Percentiles rank a stretch among this genome's conserved stretches.
These are phyloP conservation scores for Acanthaster planci DNA, from an alignment of 35 echinoderm and acorn worm species.

Conservation along the genomic window DNA sequence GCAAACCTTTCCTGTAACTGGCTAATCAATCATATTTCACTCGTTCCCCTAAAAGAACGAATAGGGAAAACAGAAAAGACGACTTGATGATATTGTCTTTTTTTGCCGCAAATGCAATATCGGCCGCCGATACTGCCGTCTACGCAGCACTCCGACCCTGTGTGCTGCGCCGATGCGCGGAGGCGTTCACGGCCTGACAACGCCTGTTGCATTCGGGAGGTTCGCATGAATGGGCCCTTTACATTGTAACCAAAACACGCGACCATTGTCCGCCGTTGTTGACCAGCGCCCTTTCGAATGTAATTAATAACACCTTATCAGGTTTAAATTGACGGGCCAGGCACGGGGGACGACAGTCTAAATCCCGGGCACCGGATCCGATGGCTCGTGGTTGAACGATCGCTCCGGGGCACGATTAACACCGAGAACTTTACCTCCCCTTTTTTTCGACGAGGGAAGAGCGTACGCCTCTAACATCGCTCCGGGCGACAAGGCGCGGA, in stretches of 20 bases:
- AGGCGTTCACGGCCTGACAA: neutral
- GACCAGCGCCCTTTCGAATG: constrained; percentile 24
- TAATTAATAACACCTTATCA: constrained; percentile 17
- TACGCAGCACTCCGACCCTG: neutral
- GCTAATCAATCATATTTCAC: neutral
- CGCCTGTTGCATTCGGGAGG: constrained; percentile 4
- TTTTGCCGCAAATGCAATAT: neutral
- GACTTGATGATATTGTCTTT: neutral
- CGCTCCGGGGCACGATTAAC: neutral
- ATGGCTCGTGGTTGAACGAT: neutral
- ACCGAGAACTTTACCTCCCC: too few species aligned
- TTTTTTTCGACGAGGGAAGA: neutral
- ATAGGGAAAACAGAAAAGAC: too few species aligned
- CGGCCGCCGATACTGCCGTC: neutral
- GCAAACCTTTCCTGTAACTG: neutral
- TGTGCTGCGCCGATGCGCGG: neutral
- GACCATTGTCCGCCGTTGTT: constrained; percentile 3
- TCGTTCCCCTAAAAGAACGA: neutral
- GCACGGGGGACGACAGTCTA: constrained; percentile 4
- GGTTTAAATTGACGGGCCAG: constrained; percentile 16
- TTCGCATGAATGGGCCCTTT: too few species aligned
- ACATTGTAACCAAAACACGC: constrained; percentile 19
- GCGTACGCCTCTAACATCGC: neutral
- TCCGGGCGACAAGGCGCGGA: neutral
- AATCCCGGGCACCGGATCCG: neutral